Evolutionary conservation across 2,797 vertebrate species (phyloP).

Genomic region (Anas acuta): DNA sequence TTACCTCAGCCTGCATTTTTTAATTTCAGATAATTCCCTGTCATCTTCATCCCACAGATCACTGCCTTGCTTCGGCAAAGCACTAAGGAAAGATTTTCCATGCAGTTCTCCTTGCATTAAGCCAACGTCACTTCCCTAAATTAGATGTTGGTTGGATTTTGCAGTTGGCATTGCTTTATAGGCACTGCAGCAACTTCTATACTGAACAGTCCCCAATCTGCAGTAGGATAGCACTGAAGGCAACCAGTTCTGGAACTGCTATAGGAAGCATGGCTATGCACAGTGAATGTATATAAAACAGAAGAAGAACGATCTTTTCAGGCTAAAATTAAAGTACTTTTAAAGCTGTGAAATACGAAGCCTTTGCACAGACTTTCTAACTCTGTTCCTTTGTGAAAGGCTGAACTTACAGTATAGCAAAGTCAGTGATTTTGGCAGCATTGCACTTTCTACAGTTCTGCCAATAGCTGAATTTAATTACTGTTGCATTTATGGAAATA

Average conservation of each 20-base stretch:
- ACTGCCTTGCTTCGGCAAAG: conserved; percentile 1
- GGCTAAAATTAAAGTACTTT: neutral
- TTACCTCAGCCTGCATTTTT: conserved; percentile 26
- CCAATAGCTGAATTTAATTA: conserved; percentile 57
- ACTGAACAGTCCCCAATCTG: neutral
- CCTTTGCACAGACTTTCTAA: neutral
- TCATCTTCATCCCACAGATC: conserved; percentile 54
- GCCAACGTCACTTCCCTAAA: neutral
- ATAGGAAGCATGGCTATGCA: neutral
- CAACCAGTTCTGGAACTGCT: neutral
- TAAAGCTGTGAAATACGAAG: neutral
- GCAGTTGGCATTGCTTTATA: neutral
- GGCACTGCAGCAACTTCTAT: neutral
- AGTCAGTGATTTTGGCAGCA: conserved; percentile 18
- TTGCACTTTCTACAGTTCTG: neutral
- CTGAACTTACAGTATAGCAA: neutral
- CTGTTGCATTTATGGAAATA: conserved; percentile 51
- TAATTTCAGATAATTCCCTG: conserved; percentile 33
- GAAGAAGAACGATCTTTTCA: neutral
- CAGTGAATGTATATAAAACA: neutral
- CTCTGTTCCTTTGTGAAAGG: neutral
- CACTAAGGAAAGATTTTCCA: neutral
- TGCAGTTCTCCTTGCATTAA: neutral
- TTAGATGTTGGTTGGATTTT: neutral
- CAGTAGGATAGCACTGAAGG: neutral